Conservation (phyloP, 2,888 invertebrate species). For the Serripes groenlandicus region DNA sequence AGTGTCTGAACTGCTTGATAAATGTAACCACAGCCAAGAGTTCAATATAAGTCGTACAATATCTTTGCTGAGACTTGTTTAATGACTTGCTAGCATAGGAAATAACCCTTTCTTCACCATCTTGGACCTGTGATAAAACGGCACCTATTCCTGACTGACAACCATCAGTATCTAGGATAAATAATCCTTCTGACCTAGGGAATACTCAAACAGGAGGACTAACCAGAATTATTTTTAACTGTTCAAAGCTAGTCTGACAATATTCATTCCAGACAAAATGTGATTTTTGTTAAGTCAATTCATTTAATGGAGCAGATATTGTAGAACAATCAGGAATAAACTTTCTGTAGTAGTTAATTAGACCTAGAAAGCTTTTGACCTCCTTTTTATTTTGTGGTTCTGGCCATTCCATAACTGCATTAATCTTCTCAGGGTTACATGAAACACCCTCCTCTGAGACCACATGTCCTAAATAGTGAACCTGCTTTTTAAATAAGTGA, state of each 20-base stretch:
- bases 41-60: slow-evolving; percentile 61
- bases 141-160: slow-evolving; percentile 64
- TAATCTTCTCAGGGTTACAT: slow-evolving; percentile 28
- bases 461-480: slow-evolving; percentile 4
- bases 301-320: neutral
- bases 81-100: slow-evolving; percentile 59
- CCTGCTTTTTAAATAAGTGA: slow-evolving; percentile 9
- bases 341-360: slow-evolving; percentile 50
- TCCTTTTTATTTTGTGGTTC: slow-evolving; percentile 43
- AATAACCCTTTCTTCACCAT: slow-evolving; percentile 64
- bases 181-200: slow-evolving; percentile 40
- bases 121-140: slow-evolving; percentile 57
- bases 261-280: slow-evolving; percentile 13
- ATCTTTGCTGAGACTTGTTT: slow-evolving; percentile 48
- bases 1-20: slow-evolving; percentile 66
- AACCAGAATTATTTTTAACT: slow-evolving; percentile 25
- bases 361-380: slow-evolving; percentile 43
- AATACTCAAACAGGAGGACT: slow-evolving; percentile 51
- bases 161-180: slow-evolving; percentile 71
- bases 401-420: slow-evolving; percentile 29
- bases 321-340: slow-evolving; percentile 34
- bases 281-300: neutral
- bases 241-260: slow-evolving; percentile 49
- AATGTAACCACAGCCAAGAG: slow-evolving; percentile 60
- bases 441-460: slow-evolving; percentile 2